These are phyloP conservation scores for Sarcophaga peregrina DNA, from an alignment of 1,140 invertebrate genomes.

Conservation along the genomic window DNA sequence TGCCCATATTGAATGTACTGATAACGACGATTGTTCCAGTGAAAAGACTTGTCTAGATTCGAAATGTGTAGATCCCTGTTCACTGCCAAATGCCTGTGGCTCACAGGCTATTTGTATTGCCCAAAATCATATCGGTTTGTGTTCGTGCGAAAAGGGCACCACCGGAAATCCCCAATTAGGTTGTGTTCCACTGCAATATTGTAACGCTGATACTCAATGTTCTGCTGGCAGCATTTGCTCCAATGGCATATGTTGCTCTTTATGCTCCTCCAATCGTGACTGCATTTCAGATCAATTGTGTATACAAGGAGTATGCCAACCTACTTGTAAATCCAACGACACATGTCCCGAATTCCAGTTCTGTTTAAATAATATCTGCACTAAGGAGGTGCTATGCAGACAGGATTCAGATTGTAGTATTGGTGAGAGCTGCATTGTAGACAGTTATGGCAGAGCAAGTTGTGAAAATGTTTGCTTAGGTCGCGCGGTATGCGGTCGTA, in stretches of 20 bases:
- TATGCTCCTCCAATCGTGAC: conserved; percentile 81
- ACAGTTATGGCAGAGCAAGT: conserved; percentile 76
- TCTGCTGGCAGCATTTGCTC: conserved; percentile 83
- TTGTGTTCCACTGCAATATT: conserved; percentile 83
- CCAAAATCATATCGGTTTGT: conserved; percentile 80
- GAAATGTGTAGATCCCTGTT: conserved; percentile 84
- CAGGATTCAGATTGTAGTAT: conserved; percentile 76
- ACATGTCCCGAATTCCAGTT: conserved; percentile 85
- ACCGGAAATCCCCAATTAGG: conserved; percentile 88
- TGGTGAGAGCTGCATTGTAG: conserved; percentile 76
- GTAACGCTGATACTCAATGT: conserved; percentile 80
- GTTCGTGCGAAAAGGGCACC: conserved; percentile 81
- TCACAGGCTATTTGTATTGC: conserved; percentile 79
- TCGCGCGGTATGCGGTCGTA: conserved; percentile 79
- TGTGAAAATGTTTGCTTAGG: conserved; percentile 79
- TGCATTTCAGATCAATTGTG: conserved; percentile 85
- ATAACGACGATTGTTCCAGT: conserved; percentile 79
- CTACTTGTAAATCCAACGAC: conserved; percentile 80
- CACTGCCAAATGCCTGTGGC: conserved; percentile 83
- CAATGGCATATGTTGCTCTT: conserved; percentile 81
- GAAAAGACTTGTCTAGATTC: conserved; percentile 81
- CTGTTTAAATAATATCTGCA: conserved; percentile 85
- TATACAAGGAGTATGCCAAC: conserved; percentile 80
- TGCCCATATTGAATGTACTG: conserved; percentile 79
- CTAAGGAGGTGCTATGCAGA: conserved; percentile 80